Conservation (phyloP, 2,797 vertebrate species). For the Poliocrania exsul region DNA sequence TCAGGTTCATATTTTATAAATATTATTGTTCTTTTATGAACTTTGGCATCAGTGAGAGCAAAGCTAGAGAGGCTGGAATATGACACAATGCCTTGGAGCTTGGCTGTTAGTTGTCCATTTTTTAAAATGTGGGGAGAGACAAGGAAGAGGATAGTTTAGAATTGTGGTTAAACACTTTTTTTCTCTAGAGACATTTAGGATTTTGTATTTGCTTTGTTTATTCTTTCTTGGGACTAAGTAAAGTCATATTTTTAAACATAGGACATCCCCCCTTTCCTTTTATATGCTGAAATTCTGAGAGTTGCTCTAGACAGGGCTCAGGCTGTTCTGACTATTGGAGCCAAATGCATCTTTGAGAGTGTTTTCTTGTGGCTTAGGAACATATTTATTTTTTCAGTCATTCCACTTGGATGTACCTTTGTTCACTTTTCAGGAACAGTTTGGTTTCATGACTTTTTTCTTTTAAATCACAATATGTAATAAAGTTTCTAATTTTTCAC, state of each 20-base stretch:
- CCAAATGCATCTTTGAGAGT: background rate
- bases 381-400: constrained; percentile 6
- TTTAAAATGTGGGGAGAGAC: background rate
- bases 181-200: constrained; percentile 26
- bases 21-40: constrained; percentile 47
- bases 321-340: background rate
- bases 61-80: constrained; percentile 1
- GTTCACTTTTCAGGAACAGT: background rate
- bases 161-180: constrained; percentile 64
- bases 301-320: background rate
- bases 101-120: constrained; percentile 17
- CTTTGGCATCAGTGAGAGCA: constrained; percentile 8
- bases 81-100: background rate
- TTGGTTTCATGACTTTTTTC: background rate
- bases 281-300: constrained; percentile 4
- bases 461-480: background rate
- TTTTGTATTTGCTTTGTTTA: constrained; percentile 72
- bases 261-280: constrained; percentile 32
- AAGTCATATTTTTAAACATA: constrained; percentile 65
- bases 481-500: background rate
- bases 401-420: background rate
- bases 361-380: background rate
- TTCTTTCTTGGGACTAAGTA: constrained; percentile 54
- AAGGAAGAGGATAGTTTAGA: constrained; percentile 62
- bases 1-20: constrained; percentile 48